Conservation (phyloP, 2,113 vertebrate species). For the Paratilapia polleni region DNA sequence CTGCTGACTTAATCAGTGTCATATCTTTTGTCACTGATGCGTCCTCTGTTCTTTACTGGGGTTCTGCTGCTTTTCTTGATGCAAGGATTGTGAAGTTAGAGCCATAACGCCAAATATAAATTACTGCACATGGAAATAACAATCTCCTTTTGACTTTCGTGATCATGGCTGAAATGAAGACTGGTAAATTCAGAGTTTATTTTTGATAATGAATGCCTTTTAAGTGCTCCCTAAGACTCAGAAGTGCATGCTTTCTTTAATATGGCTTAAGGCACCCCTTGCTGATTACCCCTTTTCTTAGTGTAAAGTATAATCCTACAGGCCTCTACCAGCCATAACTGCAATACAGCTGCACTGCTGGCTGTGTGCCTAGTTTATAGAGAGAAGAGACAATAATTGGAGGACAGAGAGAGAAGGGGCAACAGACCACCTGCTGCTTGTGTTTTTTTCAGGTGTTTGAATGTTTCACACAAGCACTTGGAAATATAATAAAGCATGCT, state of each 20-base stretch:
- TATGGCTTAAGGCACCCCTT: not conserved
- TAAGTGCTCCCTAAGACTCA: not conserved
- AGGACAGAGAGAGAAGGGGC: constrained; percentile 32
- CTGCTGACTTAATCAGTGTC: not conserved
- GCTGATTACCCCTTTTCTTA: not conserved
- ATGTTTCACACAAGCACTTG: constrained; percentile 41
- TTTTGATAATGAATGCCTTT: not conserved
- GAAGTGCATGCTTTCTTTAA: not conserved
- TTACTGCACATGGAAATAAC: not conserved
- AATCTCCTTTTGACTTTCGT: not conserved
- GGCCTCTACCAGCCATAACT: constrained; percentile 26
- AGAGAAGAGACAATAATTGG: constrained; percentile 40
- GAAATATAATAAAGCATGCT: constrained; percentile 42
- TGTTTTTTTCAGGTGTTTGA: constrained; percentile 19
- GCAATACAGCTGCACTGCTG: constrained; percentile 52
- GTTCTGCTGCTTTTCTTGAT: not conserved
- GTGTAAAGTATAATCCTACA: constrained; percentile 7
- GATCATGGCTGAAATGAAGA: not conserved
- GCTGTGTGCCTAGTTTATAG: constrained; percentile 39
- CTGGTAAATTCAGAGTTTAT: not conserved
- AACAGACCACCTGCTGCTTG: constrained; percentile 58
- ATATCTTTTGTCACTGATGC: not conserved
- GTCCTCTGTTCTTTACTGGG: not conserved
- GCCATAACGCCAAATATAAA: not conserved
- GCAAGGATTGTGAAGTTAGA: not conserved